phyloP scores from a whole-genome alignment of 2,797 vertebrate genomes.

The Chiloscyllium punctatum region DNA sequence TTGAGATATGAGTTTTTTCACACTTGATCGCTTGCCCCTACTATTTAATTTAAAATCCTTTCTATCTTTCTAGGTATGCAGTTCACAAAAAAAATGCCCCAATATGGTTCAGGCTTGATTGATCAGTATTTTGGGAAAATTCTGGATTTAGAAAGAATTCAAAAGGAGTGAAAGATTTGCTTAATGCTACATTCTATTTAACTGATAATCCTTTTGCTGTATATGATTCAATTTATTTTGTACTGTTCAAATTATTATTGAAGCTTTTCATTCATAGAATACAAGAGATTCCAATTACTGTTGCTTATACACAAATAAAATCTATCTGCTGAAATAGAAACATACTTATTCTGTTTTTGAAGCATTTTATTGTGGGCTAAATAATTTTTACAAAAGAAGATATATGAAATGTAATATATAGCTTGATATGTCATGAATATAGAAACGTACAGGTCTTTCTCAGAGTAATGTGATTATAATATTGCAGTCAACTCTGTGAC shows the following conservation, averaged over 20 bases:
- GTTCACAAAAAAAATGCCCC: no score
- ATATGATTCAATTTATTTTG: neutral
- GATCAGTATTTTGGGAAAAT: neutral
- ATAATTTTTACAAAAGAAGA: neutral
- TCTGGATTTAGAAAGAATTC: neutral
- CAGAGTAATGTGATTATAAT: neutral
- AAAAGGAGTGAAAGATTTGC: constrained; percentile 15
- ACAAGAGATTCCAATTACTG: neutral
- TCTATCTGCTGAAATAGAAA: neutral
- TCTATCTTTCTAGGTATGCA: no score
- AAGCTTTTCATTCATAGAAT: constrained; percentile 21
- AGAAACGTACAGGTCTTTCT: neutral
- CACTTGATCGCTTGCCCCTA: no score
- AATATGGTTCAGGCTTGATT: neutral
- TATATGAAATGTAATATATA: neutral
- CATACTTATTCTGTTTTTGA: neutral
- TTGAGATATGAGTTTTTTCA: no score
- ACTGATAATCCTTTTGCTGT: neutral
- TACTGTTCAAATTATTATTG: neutral
- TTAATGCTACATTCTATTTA: constrained; percentile 12
- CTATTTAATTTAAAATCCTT: no score
- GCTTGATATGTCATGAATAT: neutral
- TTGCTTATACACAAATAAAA: neutral
- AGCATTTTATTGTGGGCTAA: neutral
- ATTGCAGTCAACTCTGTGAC: neutral